Base-by-base conservation (phyloP, 2,113 vertebrate genomes). In the Cyphomyrus plagiostoma region DNA sequence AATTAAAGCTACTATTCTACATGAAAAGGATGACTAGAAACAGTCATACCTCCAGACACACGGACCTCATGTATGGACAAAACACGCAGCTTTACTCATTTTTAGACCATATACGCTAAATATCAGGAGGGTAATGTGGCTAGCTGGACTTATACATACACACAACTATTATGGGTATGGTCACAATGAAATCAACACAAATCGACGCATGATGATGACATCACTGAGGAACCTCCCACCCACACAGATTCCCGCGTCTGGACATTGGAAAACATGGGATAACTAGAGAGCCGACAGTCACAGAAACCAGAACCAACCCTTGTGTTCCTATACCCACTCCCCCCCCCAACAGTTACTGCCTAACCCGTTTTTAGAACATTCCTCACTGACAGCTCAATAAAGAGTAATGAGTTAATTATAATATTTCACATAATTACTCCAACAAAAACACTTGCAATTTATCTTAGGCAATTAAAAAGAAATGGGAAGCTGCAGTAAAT, bases 41-140 rank as follows among this genome's bases (percentile, higher is more conserved):
- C 88, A 89, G 77, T 35, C 9, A 58, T 23, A 58, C 50, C 77
- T 46, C 39, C 39, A 58, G 70, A 89, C 39, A 56, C 77, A 89
- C 23, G 50, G 77, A 56, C 77, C 26, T 89, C 35, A 17, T 58
- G 39, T 46, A 83, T n/a, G 17, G 6, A 83, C 80, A 77, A 35
- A 77, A 30, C 70, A 30, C 30, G 11, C 23, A 77, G 70, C 11
- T 30, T 35, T 39, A 39, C 35, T 80, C 35, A 42, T 80, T 80
- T 80, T 42, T 6, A 80, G 35, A 39, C 15, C 35, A 80, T 42
- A 42, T 80, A 42, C 1, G 15, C 15, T 42, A 19, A 42, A 42
- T 17, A 42, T 30, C 35, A 80, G 74, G 74, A 39, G 70, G 35
- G 35, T 42, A 80, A 80, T 80, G 35, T 42, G 35, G 15, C 74